phyloP scores from a whole-genome alignment of 2,888 invertebrate genomes.

The Magallana nippona region DNA sequence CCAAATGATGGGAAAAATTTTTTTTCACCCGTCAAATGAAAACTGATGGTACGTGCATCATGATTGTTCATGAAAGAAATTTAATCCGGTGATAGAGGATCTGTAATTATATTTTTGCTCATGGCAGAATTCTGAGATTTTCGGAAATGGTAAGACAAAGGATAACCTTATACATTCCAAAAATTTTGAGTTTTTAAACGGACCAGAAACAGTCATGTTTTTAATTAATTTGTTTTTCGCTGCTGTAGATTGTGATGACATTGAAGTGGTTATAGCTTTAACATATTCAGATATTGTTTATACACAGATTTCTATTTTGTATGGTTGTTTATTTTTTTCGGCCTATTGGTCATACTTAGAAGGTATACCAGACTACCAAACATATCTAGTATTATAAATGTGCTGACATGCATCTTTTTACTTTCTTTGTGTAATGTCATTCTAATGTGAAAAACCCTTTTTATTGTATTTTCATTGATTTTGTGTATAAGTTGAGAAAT shows the following conservation, averaged over 20 bases:
- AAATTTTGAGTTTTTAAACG: background rate
- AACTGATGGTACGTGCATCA: background rate
- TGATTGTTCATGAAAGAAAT: background rate
- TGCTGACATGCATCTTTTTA: background rate
- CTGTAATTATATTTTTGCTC: background rate
- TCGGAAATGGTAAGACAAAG: background rate
- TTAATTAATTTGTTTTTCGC: background rate
- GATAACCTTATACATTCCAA: conserved; percentile 11
- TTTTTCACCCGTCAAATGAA: background rate
- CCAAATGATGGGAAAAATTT: background rate
- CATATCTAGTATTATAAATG: conserved; percentile 33
- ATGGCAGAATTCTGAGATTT: background rate
- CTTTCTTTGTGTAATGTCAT: background rate
- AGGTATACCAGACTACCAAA: conserved; percentile 35
- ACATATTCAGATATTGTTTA: conserved; percentile 30
- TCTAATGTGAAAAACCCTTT: background rate
- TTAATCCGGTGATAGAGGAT: conserved; percentile 14
- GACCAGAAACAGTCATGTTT: background rate
- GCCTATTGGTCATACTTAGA: conserved; percentile 33
- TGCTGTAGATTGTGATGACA: background rate
- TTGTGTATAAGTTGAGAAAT: background rate
- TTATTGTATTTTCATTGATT: background rate
- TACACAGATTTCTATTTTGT: conserved; percentile 29
- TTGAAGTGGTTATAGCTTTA: conserved; percentile 19
- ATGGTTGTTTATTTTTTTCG: background rate